Percentiles rank a stretch among this genome's conserved stretches.
phyloP scores from a whole-genome alignment of 1,140 invertebrate species.

The Venturia canescens region DNA sequence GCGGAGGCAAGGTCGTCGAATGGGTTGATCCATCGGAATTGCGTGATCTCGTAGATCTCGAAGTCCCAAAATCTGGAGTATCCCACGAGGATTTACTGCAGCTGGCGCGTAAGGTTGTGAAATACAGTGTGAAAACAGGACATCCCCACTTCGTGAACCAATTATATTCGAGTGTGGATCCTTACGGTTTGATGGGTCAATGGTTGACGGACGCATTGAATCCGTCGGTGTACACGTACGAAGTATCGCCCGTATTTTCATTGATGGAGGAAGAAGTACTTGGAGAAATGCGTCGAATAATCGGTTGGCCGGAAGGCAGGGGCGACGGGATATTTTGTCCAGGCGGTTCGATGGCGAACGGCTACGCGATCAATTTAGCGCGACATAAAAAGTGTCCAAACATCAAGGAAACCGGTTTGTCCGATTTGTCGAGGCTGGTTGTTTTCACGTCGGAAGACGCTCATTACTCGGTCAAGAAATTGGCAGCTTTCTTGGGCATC shows the following conservation, averaged over 20 bases:
- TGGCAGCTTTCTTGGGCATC: constrained; percentile 87
- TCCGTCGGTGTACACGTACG: constrained; percentile 93
- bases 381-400: constrained; percentile 79
- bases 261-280: constrained; percentile 91
- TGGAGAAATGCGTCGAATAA: constrained; percentile 88
- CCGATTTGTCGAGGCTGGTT: constrained; percentile 82
- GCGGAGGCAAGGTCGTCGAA: constrained; percentile 84
- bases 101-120: constrained; percentile 82
- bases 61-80: constrained; percentile 78
- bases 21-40: constrained; percentile 85
- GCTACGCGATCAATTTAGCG: constrained; percentile 95
- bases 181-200: constrained; percentile 89
- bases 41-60: constrained; percentile 81
- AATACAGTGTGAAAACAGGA: constrained; percentile 91
- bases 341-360: constrained; percentile 96
- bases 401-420: constrained; percentile 83
- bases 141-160: constrained; percentile 93
- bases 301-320: constrained; percentile 88
- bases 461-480: constrained; percentile 96
- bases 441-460: constrained; percentile 93
- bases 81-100: constrained; percentile 83
- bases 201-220: constrained; percentile 92
- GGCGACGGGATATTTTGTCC: constrained; percentile 95
- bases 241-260: constrained; percentile 93
- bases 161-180: constrained; percentile 90